Evolutionary conservation across 2,797 vertebrate genomes (phyloP), one percentile per base, ranked within the genome.

Genomic region (Agapornis canus): DNA sequence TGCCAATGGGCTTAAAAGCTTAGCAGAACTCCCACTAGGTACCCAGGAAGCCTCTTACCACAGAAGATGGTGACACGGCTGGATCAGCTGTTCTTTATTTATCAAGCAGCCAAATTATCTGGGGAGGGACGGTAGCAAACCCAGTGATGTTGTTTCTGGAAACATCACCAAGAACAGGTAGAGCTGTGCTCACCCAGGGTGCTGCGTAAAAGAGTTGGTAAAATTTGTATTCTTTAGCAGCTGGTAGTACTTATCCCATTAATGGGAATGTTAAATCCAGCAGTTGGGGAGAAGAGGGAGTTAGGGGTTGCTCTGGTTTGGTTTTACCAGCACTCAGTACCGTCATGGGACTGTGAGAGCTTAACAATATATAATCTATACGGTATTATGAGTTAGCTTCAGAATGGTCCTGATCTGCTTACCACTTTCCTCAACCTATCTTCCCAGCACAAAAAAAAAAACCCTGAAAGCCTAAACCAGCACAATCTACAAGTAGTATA

Each of bases 1-100:
- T 97, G 94, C 95, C 97, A 97, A 95, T 96, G 95, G 96, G 95
- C 94, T 97, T 97, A 97, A 97, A 95, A 91, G 97, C 96, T 97
- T 97, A 97, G 95, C 95, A 96, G 93, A 97, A 96, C 95, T 96
- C 94, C 96, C 96, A 97, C 94, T 97, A 96, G 96, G 94, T 96
- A 94, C 81, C 94, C 94, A 95, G 94, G 96, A 97, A 97, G 95
- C 96, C 94, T 97, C 96, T 97, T 97, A 97, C 81, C 7, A 15
- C 89, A 65, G 89, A 95, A 96, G 94, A 94, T 95, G 92, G 96
- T 93, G 93, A 91, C 92, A 96, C 0, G 86, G 90, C 95, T 93
- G 94, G 96, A 97, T 97, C 96, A 97, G 96, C 97, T 96, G 96
- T 96, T 96, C 96, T 95, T 95, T 97, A 96, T 96, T 97, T 96